Evolutionary conservation across 2,113 vertebrate genomes (phyloP).

Genomic region (Smithornis capensis): DNA sequence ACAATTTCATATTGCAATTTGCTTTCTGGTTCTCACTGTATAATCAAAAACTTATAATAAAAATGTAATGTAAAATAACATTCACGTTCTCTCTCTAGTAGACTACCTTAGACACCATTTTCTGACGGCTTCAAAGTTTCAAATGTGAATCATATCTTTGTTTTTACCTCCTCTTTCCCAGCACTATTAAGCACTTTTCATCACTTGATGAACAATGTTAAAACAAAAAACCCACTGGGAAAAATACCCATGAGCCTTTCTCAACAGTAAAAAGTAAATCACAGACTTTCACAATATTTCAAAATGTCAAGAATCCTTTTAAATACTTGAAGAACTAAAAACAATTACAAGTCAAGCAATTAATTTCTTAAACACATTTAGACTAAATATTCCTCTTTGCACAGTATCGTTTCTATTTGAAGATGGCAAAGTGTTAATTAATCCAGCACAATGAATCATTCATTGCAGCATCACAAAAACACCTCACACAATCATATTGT

Average conservation of each 20-base stretch:
- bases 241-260: conserved; percentile 9
- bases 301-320: conserved; percentile 35
- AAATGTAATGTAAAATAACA: conserved; percentile 40
- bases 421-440: conserved; percentile 12
- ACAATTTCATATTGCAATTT: background rate
- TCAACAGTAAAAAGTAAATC: background rate
- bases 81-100: conserved; percentile 15
- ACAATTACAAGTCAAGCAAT: background rate
- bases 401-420: background rate
- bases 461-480: background rate
- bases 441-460: background rate
- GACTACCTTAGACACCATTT: background rate
- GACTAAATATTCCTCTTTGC: background rate
- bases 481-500: background rate
- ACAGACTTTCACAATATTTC: background rate
- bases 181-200: conserved; percentile 47
- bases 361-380: background rate
- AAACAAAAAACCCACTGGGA: conserved; percentile 16
- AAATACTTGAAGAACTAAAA: background rate
- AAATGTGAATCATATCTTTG: background rate
- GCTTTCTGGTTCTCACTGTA: background rate
- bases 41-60: conserved; percentile 11
- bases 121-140: conserved; percentile 20
- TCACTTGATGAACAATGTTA: conserved; percentile 19
- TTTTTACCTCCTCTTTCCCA: background rate